Evolutionary conservation across 2,797 vertebrate species (phyloP).

Genomic region (Huso huso): DNA sequence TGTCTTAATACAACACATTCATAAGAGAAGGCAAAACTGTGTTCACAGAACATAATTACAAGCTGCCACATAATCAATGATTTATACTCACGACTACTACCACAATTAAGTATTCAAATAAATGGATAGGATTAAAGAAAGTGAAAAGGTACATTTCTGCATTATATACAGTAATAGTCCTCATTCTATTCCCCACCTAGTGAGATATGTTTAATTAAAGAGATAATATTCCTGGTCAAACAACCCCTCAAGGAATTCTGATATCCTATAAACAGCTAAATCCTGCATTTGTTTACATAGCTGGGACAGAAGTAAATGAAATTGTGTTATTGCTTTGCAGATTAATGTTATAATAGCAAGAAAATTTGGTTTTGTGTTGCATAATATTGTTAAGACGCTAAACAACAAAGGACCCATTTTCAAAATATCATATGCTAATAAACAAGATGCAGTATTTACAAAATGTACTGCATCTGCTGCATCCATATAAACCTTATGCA

Average conservation of each 20-base stretch:
- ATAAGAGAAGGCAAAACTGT: not conserved
- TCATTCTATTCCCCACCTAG: not conserved
- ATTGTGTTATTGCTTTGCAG: not conserved
- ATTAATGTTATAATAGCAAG: not conserved
- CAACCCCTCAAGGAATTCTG: not conserved
- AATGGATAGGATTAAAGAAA: no score
- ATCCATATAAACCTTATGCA: no score
- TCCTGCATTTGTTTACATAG: not conserved
- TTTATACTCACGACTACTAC: no score
- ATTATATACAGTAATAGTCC: not conserved
- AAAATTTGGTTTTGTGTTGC: not conserved
- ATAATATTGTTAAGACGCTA: no score
- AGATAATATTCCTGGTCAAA: not conserved
- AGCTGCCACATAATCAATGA: not conserved
- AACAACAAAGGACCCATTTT: no score
- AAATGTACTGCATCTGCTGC: no score
- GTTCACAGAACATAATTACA: conserved; percentile 2
- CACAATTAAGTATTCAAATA: no score
- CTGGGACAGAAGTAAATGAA: not conserved
- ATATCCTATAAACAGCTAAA: not conserved
- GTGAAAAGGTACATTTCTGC: no score
- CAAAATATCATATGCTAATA: no score
- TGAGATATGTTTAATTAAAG: not conserved
- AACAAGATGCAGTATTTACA: no score
- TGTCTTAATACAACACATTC: not conserved